Evolutionary conservation across 2,888 invertebrate species (phyloP), one percentile per base, ranked within the genome.

Genomic region (Euspilapteryx auroguttella): DNA sequence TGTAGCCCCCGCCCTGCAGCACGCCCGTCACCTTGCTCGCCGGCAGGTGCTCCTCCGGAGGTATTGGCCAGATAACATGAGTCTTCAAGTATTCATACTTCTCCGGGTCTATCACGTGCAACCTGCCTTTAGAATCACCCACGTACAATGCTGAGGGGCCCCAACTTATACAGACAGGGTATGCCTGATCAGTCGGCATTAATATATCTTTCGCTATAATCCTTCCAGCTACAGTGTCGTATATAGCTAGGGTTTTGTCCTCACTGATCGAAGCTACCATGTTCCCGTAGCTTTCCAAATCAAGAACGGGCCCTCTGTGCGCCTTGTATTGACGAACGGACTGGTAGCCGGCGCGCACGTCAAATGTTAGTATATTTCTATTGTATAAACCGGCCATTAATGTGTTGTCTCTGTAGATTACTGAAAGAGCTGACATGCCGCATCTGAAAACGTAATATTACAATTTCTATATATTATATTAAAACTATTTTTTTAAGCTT

Each of bases 181-280:
- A 69, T 14, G 62, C 59, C 39, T 63, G 63, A 2, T 52, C 53
- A 20, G 53, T 52, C 2, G 64, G 62, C 42, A 71, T 59, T 38
- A 59, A 61, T 5, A 71, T 45, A 39, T 64, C 55, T 40, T 37
- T 57, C 32, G 50, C 44, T 31, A 79, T 33, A 4, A 66, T 44
- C 45, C 65, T 68, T 12, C 76, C 65, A 21, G 79, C 75, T 27
- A 69, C 66, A 44, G 63, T 66, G 43, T 82, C 82, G 65, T 73
- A 82, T 21, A 81, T 48, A 15, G 78, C 71, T 34, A 82, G 54
- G 3, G 79, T 78, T 47, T 62, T 78, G 36, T 82, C 81, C 39
- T 81, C 81, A 37, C 81, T 81, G 2, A 79, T 64, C 12, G 81
- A 80, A 21, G 80, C 68, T 33, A 82, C 54, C 44, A 75, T 65